These are phyloP conservation scores for Chinchilla lanigera DNA, from an alignment of 2,113 vertebrate genomes.

Conservation along the genomic window DNA sequence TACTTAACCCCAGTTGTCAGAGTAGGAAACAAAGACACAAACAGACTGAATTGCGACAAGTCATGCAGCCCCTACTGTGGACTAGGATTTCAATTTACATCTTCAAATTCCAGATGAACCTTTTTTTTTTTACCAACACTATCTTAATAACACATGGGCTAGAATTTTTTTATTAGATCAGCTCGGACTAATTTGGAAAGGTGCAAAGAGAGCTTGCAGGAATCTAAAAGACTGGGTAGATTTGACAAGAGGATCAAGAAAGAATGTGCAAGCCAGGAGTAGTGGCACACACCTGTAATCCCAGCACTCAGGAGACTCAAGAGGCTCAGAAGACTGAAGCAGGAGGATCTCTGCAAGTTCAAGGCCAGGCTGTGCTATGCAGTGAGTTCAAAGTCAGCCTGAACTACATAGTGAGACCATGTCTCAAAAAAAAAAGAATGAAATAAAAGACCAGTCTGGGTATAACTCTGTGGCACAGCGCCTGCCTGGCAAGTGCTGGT, in stretches of 20 bases:
- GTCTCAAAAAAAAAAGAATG: neutral
- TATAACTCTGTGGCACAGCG: too few relatives aligned
- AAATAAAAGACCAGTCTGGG: neutral
- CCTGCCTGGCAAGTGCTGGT: too few relatives aligned
- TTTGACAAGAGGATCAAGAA: neutral
- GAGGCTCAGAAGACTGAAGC: neutral
- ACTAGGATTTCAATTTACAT: neutral
- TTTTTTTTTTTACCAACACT: neutral
- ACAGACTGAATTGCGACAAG: neutral
- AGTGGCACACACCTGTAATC: neutral
- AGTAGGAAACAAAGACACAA: neutral
- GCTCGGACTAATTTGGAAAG: neutral
- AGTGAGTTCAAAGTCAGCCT: neutral
- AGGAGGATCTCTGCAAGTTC: neutral
- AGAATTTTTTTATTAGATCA: neutral
- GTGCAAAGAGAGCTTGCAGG: neutral
- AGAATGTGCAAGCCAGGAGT: neutral
- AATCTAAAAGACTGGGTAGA: neutral
- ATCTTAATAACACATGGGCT: neutral
- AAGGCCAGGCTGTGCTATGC: neutral
- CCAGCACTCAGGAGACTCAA: neutral
- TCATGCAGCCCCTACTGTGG: neutral
- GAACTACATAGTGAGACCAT: neutral
- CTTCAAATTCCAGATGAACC: neutral
- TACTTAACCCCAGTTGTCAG: neutral